Evolutionary conservation across 1,140 invertebrate species (phyloP), one percentile per base, ranked within the genome.

Genomic region (Frieseomelitta varia): DNA sequence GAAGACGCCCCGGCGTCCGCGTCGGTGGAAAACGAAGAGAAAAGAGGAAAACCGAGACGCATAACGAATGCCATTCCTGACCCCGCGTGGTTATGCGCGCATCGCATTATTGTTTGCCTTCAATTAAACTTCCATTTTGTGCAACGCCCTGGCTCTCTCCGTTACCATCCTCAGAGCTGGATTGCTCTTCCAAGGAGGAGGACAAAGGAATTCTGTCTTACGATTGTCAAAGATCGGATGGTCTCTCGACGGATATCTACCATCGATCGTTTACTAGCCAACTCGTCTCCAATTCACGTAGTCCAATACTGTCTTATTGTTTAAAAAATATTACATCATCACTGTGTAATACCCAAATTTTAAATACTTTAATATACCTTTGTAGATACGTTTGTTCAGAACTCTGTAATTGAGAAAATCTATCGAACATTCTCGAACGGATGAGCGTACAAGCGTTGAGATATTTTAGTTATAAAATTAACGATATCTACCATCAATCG

Each of bases 81-180:
- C 89, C 90, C 39, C 91, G 90, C 90, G 91, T 88, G 88, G 88
- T 93, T 92, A 88, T 88, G 85, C 89, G 85, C 90, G 92, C 93
- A 92, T 93, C 92, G 91, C 90, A 94, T 94, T 94, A 94, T 94
- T 94, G 91, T 94, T 94, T 92, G 90, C 91, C 92, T 94, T 94
- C 93, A 93, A 94, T 94, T 94, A 94, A 94, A 93, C 93, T 93
- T 93, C 91, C 91, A 93, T 94, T 93, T 93, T 93, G 92, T 91
- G 91, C 92, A 93, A 94, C 92, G 89, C 87, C 84, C 34, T 65
- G 56, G 74, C 90, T 85, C 91, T 90, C 91, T 91, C 90, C 91
- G 92, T 84, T 82, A 84, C 85, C 79, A 90, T 92, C 91, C 90
- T 90, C 92, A 39, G 4, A 39, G 39, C 87, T 84, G 81, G 84